A percentile compares a stretch with the other conserved stretches of the same genome.
phyloP scores from a whole-genome alignment of 2,113 vertebrate species.

The Pachycephala philippinensis region DNA sequence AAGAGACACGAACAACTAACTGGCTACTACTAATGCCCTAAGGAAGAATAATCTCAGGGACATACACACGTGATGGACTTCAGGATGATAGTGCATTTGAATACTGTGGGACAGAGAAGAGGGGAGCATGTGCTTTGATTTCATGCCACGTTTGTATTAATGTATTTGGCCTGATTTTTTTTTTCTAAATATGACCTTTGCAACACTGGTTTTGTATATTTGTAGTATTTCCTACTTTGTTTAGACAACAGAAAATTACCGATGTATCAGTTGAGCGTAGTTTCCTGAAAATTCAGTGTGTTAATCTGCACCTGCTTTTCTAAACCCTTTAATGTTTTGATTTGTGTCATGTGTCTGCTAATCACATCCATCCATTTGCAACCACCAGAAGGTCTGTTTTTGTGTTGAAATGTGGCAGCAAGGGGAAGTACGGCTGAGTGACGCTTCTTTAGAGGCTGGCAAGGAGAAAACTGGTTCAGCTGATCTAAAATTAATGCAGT shows the following conservation, averaged over 20 bases:
- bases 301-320: background rate
- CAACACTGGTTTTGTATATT: background rate
- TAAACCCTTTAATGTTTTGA: background rate
- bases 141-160: background rate
- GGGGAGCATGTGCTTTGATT: background rate
- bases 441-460: background rate
- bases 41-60: background rate
- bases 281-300: background rate
- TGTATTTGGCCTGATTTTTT: background rate
- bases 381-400: background rate
- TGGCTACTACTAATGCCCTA: background rate
- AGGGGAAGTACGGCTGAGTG: accelerated
- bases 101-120: background rate
- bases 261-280: background rate
- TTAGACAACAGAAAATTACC: background rate
- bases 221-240: background rate
- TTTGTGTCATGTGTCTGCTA: background rate
- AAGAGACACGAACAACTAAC: background rate
- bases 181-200: background rate
- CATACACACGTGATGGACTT: background rate
- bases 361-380: background rate
- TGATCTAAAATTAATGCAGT: background rate
- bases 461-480: background rate
- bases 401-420: background rate
- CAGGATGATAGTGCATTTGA: background rate